Evolutionary conservation across 2,113 vertebrate species (phyloP).

Genomic region (Trematomus loennbergii): DNA sequence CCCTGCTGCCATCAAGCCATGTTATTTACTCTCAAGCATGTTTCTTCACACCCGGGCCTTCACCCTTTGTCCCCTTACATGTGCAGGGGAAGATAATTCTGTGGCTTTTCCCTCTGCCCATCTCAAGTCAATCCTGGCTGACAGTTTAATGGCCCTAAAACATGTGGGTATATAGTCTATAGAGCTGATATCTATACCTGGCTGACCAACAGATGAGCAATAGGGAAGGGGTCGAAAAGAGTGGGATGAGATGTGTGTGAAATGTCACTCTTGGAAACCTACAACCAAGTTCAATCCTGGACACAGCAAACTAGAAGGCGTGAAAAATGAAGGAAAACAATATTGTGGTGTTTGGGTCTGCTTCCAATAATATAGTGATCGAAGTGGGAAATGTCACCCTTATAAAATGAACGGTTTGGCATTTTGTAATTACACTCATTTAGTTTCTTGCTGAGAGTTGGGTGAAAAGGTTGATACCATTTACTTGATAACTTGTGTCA

Average conservation of each 20-base stretch:
- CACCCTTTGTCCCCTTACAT: slow-evolving; percentile 70
- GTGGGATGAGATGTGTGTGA: slow-evolving; percentile 47
- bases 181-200: slow-evolving; percentile 88
- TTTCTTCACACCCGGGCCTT: slow-evolving; percentile 76
- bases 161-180: slow-evolving; percentile 76
- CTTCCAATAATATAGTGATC: neutral
- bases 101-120: slow-evolving; percentile 53
- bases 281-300: slow-evolving; percentile 39
- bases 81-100: slow-evolving; percentile 76
- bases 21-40: slow-evolving; percentile 54
- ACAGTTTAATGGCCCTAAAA: slow-evolving; percentile 88
- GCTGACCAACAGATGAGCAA: slow-evolving; percentile 79
- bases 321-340: neutral
- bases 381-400: neutral
- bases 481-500: neutral
- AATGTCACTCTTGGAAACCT: slow-evolving; percentile 10
- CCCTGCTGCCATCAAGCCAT: too few species aligned
- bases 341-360: neutral
- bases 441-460: neutral
- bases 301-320: slow-evolving; percentile 14
- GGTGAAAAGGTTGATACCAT: neutral
- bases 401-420: neutral
- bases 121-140: slow-evolving; percentile 86
- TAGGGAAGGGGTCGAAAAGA: slow-evolving; percentile 41
- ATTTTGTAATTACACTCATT: neutral